Percentiles rank a stretch among this genome's conserved stretches.
Conservation (phyloP, 2,888 invertebrate genomes). For the Ellobium chinense region DNA sequence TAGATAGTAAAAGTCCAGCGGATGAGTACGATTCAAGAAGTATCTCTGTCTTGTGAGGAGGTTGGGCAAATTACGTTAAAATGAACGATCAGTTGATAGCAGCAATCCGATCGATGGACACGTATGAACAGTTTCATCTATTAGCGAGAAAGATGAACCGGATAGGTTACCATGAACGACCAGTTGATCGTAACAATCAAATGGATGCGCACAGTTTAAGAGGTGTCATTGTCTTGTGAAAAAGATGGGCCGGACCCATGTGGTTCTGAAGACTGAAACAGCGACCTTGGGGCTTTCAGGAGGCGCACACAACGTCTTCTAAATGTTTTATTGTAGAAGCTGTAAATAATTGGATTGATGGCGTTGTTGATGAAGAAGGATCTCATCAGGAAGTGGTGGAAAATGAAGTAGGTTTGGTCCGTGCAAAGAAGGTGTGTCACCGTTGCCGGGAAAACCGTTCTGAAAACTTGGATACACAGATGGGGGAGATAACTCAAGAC, state of each 20-base stretch:
- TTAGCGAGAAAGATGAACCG: too few relatives aligned
- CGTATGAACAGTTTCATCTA: too few relatives aligned
- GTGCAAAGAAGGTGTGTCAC: background rate
- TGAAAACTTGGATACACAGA: conserved; percentile 18
- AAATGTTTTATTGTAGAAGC: conserved; percentile 39
- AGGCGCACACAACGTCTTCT: background rate
- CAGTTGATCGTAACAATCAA: too few relatives aligned
- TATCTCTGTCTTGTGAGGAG: too few relatives aligned
- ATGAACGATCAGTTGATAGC: too few relatives aligned
- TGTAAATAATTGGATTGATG: conserved; percentile 43
- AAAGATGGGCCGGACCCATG: background rate
- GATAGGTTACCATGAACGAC: too few relatives aligned
- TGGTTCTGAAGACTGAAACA: background rate
- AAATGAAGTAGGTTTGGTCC: background rate
- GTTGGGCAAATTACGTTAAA: too few relatives aligned
- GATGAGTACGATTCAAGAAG: too few relatives aligned
- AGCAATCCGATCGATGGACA: too few relatives aligned
- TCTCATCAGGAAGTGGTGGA: conserved; percentile 20
- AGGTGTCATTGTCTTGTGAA: conserved; percentile 36
- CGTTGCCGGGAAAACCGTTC: background rate
- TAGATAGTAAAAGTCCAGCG: too few relatives aligned
- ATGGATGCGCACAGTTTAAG: too few relatives aligned
- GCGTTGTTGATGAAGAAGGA: conserved; percentile 44
- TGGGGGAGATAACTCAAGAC: conserved; percentile 42
- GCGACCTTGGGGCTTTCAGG: background rate